Evolutionary conservation across 2,797 vertebrate species (phyloP).

Genomic region (Limnodromus scolopaceus): DNA sequence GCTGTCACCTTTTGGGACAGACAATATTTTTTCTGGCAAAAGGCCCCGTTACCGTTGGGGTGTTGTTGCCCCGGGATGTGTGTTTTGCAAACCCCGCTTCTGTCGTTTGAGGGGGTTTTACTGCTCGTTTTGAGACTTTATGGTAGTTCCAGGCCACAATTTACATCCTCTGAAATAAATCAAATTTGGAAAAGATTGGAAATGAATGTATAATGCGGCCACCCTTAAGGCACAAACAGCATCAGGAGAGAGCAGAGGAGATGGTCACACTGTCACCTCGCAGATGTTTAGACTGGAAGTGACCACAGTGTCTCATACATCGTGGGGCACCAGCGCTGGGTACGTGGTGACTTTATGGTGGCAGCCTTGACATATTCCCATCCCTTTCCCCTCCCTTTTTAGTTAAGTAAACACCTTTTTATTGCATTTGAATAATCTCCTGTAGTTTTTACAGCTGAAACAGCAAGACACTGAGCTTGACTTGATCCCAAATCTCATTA

Average conservation of each 20-base stretch:
- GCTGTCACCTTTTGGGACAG: background rate
- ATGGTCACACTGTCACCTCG: background rate
- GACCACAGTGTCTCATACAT: background rate
- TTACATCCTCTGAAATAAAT: background rate
- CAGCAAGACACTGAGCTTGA: background rate
- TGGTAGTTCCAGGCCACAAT: background rate
- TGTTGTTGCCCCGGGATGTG: background rate
- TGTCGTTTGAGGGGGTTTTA: rapidly evolving
- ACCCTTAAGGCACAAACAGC: background rate
- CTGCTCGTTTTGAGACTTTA: background rate
- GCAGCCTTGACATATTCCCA: background rate
- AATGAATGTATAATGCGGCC: background rate
- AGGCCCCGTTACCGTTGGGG: background rate
- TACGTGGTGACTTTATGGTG: background rate
- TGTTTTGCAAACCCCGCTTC: background rate
- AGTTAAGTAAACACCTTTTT: background rate
- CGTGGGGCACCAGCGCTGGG: background rate
- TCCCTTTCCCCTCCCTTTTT: background rate
- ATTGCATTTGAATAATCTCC: background rate
- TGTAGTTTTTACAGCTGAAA: background rate
- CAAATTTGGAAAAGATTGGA: background rate
- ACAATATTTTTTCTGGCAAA: slow-evolving; percentile 7
- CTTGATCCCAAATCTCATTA: background rate
- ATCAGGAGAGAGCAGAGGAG: background rate
- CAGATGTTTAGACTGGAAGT: background rate